These are phyloP conservation scores for Drymodes brunneopygia DNA, from an alignment of 2,113 vertebrate genomes.

Conservation along the genomic window DNA sequence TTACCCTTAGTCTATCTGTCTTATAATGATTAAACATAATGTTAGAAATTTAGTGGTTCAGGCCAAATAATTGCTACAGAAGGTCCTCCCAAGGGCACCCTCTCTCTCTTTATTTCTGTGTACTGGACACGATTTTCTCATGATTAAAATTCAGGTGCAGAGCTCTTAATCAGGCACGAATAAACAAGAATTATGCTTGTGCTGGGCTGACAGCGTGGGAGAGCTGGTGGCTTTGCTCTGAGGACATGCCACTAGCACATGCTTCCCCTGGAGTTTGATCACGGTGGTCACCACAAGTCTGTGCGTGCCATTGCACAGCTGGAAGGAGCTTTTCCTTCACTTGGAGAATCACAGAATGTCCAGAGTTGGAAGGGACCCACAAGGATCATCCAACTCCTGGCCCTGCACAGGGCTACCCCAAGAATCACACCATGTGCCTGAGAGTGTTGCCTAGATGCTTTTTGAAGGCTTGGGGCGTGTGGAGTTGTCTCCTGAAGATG, in stretches of 20 bases:
- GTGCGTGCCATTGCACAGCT: background rate
- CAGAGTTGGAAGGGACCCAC: background rate
- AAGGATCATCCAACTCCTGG: too few relatives aligned
- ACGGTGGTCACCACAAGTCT: fast-evolving
- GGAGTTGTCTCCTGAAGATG: background rate
- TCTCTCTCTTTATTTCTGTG: background rate
- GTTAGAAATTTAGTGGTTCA: constrained; percentile 13
- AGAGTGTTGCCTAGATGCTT: too few relatives aligned
- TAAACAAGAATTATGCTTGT: background rate
- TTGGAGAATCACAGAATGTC: background rate
- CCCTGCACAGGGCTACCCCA: too few relatives aligned
- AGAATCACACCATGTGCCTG: background rate
- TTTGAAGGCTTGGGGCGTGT: background rate
- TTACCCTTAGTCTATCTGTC: background rate
- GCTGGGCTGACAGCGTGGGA: background rate
- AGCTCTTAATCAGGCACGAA: background rate
- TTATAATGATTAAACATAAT: constrained; percentile 59
- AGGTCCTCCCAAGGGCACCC: constrained; percentile 42
- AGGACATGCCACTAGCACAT: background rate
- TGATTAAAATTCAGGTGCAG: constrained; percentile 43
- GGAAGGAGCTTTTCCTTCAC: background rate
- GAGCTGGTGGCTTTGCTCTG: background rate
- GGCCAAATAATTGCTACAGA: constrained; percentile 23
- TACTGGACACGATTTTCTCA: constrained; percentile 32
- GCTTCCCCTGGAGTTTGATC: background rate